phyloP scores from a whole-genome alignment of 2,113 vertebrate species.

The Fulmarus glacialis region DNA sequence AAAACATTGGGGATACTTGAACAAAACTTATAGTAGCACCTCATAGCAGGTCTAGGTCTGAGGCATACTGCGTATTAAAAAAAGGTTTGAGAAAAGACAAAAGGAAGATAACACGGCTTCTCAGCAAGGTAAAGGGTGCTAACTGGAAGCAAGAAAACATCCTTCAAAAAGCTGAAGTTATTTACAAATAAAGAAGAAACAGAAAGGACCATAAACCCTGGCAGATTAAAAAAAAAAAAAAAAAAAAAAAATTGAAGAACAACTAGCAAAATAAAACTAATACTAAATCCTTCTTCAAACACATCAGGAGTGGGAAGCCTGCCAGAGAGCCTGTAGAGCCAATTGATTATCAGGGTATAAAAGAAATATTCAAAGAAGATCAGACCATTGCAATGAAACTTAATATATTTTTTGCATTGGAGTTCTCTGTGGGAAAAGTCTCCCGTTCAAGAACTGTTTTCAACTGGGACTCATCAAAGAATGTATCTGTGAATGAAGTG shows the following conservation, averaged over 20 bases:
- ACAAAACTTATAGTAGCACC: background rate
- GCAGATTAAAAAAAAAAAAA: background rate
- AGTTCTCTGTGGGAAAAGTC: background rate
- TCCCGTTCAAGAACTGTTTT: background rate
- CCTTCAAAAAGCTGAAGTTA: background rate
- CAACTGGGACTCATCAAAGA: background rate
- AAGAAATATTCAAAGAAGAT: background rate
- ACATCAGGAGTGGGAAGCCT: background rate
- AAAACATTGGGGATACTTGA: background rate
- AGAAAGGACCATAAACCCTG: background rate
- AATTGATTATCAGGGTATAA: background rate
- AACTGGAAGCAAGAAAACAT: background rate
- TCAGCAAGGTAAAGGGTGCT: background rate
- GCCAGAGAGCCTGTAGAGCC: background rate
- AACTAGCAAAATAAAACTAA: background rate
- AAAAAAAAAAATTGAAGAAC: background rate
- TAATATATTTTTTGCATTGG: background rate
- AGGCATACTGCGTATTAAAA: background rate
- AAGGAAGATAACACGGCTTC: background rate
- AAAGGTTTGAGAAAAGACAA: background rate
- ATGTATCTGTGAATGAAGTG: background rate
- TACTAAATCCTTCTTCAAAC: background rate
- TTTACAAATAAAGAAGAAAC: background rate
- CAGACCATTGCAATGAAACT: background rate
- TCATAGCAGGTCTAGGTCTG: background rate